A percentile compares a stretch with the other conserved stretches of the same genome.
phyloP scores from a whole-genome alignment of 2,888 invertebrate species.

The Lycia hirtaria region DNA sequence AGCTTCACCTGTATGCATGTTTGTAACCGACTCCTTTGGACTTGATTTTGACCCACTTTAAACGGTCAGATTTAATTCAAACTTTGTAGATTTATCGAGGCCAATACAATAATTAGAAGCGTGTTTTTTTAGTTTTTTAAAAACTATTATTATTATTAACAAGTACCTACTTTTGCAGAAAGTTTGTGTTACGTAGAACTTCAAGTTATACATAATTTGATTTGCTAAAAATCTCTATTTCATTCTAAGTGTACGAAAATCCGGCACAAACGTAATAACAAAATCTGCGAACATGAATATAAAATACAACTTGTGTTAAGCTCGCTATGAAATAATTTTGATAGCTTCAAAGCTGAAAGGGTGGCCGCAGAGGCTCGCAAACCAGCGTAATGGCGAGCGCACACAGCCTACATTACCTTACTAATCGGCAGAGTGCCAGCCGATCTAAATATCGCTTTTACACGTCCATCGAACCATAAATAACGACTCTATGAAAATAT shows the following conservation, averaged over 20 bases:
- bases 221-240: neutral
- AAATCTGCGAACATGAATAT: constrained; percentile 45
- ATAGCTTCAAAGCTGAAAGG: constrained; percentile 80
- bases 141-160: too few species aligned
- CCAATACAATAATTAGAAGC: too few species aligned
- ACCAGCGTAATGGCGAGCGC: constrained; percentile 63
- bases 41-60: too few species aligned
- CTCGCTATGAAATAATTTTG: constrained; percentile 74
- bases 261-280: constrained; percentile 30
- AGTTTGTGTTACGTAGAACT: too few species aligned
- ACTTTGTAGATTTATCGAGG: too few species aligned
- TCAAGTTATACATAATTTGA: neutral
- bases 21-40: too few species aligned
- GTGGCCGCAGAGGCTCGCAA: constrained; percentile 59
- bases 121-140: too few species aligned
- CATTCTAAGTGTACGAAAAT: constrained; percentile 53
- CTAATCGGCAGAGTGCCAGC: constrained; percentile 83
- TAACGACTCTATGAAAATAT: constrained; percentile 84
- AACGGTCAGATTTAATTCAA: too few species aligned
- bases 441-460: constrained; percentile 82
- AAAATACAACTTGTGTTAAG: constrained; percentile 60
- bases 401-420: constrained; percentile 63
- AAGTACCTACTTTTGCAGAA: too few species aligned
- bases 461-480: constrained; percentile 82
- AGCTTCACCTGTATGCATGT: too few species aligned